phyloP scores from a whole-genome alignment of 2,113 vertebrate genomes.

The Prunella himalayana region DNA sequence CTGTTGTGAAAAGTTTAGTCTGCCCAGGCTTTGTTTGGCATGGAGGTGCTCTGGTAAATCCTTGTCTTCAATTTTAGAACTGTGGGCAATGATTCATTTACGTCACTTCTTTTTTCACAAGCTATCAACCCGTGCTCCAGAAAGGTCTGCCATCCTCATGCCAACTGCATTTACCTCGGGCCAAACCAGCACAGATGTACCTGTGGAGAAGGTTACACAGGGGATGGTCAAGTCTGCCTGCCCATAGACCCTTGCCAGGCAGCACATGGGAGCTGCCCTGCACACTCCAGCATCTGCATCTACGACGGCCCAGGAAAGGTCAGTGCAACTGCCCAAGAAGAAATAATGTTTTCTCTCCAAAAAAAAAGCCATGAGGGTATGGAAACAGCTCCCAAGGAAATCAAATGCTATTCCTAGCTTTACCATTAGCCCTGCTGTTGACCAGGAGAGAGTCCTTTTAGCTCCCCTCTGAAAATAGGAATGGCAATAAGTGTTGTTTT shows the following conservation, averaged over 20 bases:
- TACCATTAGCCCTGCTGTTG: background rate
- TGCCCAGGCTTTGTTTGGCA: background rate
- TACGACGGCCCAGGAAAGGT: constrained; percentile 89
- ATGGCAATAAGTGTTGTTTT: background rate
- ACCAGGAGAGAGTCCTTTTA: background rate
- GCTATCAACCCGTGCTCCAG: constrained; percentile 85
- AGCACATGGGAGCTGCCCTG: constrained; percentile 73
- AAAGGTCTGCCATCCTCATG: constrained; percentile 74
- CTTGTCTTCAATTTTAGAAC: background rate
- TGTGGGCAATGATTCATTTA: background rate
- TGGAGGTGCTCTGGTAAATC: background rate
- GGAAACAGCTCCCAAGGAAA: background rate
- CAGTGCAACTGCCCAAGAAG: background rate
- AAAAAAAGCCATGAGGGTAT: background rate
- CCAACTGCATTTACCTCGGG: constrained; percentile 79
- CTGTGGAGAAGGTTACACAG: constrained; percentile 81
- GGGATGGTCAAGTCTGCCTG: constrained; percentile 84
- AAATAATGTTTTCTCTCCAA: background rate
- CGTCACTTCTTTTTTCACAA: constrained; percentile 52
- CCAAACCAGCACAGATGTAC: constrained; percentile 81
- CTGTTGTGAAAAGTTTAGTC: constrained; percentile 17
- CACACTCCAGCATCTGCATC: constrained; percentile 74
- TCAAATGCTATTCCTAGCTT: background rate
- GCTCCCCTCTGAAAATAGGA: background rate
- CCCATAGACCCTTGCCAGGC: constrained; percentile 84